Evolutionary conservation across 2,888 invertebrate genomes (phyloP).

Genomic region (Ferdinandea cuprea): DNA sequence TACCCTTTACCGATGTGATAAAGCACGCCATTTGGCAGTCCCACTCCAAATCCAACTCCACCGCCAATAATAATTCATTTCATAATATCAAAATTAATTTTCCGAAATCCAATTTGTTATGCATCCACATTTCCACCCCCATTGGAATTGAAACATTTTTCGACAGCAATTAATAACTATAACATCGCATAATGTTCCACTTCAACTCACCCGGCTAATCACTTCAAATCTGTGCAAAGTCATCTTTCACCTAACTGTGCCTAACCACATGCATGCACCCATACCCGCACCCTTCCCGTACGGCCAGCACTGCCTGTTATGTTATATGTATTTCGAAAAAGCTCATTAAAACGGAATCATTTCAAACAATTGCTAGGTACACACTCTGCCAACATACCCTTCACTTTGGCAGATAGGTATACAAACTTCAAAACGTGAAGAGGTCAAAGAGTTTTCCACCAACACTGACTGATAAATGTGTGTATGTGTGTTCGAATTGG

Average conservation of each 20-base stretch:
- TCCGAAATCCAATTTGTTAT: constrained; percentile 74
- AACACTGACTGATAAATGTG: constrained; percentile 2
- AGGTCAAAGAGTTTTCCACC: constrained; percentile 67
- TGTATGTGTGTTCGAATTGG: background rate
- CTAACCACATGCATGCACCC: constrained; percentile 39
- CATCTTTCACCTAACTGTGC: constrained; percentile 69
- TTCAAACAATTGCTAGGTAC: constrained; percentile 48
- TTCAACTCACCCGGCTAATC: constrained; percentile 73
- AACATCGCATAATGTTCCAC: constrained; percentile 73
- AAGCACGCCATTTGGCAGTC: background rate
- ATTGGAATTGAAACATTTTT: constrained; percentile 51
- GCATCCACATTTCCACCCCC: constrained; percentile 54
- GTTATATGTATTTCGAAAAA: constrained; percentile 32
- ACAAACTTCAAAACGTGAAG: constrained; percentile 67
- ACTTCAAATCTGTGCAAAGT: constrained; percentile 74
- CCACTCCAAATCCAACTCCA: background rate
- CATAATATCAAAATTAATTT: constrained; percentile 74
- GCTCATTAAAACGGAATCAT: constrained; percentile 73
- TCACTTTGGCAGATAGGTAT: background rate
- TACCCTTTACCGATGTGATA: background rate
- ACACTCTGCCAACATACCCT: constrained; percentile 54
- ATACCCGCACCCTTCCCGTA: constrained; percentile 4
- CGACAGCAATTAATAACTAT: constrained; percentile 74
- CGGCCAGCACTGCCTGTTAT: constrained; percentile 15
- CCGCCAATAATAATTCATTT: constrained; percentile 71